These are phyloP conservation scores for Alligator sinensis DNA, from an alignment of 2,113 vertebrate genomes.

Conservation along the genomic window DNA sequence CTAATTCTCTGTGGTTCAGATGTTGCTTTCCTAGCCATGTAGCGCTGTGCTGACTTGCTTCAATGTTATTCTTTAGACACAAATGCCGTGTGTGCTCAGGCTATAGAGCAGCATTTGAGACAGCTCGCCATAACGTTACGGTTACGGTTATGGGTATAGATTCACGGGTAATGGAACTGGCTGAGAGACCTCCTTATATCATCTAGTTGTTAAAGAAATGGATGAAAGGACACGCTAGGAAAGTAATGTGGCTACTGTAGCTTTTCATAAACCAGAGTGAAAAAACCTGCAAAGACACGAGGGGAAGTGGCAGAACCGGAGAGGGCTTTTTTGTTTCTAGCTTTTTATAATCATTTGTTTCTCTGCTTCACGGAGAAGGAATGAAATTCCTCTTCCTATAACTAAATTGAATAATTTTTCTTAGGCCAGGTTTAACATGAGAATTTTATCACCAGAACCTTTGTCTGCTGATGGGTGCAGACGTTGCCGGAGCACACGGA, in stretches of 20 bases:
- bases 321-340: not conserved
- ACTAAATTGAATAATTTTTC: not conserved
- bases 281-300: not conserved
- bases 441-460: not conserved
- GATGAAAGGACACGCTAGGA: not conserved
- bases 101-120: not conserved
- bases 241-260: not conserved
- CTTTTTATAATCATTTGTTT: not conserved
- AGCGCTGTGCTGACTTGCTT: not conserved
- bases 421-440: not conserved
- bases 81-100: not conserved
- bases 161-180: not conserved
- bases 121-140: not conserved
- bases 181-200: not conserved
- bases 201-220: not conserved
- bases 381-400: not conserved
- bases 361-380: not conserved
- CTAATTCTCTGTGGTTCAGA: slow-evolving; percentile 47
- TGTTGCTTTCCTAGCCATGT: slow-evolving; percentile 19
- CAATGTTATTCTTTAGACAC: not conserved
- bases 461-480: not conserved
- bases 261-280: not conserved
- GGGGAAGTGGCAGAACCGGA: not conserved
- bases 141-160: rapidly evolving
- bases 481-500: not conserved